phyloP scores from a whole-genome alignment of 2,888 invertebrate species.

The Spisula solida region DNA sequence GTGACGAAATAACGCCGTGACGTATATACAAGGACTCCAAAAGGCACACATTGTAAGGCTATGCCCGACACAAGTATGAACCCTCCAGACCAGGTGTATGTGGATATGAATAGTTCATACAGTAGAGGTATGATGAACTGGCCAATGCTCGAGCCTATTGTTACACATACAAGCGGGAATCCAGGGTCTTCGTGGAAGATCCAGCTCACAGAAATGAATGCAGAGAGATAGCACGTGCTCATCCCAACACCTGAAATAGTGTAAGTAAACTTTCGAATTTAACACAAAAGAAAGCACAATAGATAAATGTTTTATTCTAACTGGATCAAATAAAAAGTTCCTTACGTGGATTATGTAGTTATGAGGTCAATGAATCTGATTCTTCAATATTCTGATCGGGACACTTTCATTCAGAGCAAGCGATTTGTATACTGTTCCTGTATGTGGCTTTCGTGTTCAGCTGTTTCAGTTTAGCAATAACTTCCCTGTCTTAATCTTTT shows the following conservation, averaged over 20 bases:
- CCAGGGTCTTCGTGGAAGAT: slow-evolving; percentile 58
- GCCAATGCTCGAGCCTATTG: slow-evolving; percentile 60
- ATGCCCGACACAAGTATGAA: slow-evolving; percentile 34
- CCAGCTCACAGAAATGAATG: slow-evolving; percentile 50
- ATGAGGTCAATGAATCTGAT: too few species aligned
- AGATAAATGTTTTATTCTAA: too few species aligned
- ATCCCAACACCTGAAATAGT: slow-evolving; percentile 43
- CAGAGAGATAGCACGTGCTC: slow-evolving; percentile 39
- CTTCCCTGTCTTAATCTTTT: too few species aligned
- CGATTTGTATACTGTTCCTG: too few species aligned
- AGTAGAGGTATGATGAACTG: slow-evolving; percentile 52
- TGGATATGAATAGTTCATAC: slow-evolving; percentile 43
- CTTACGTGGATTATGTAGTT: too few species aligned
- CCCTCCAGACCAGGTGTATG: slow-evolving; percentile 47
- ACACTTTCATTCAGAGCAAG: too few species aligned
- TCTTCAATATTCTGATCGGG: too few species aligned
- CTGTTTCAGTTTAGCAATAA: too few species aligned
- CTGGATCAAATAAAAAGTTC: too few species aligned
- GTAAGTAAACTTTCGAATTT: too few species aligned
- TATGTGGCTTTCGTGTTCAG: too few species aligned
- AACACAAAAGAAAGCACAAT: too few species aligned
- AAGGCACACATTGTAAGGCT: background rate
- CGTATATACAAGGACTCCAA: background rate
- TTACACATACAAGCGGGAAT: slow-evolving; percentile 56
- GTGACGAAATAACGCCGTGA: slow-evolving; percentile 33